Base-by-base conservation (phyloP, 2,797 vertebrate genomes). In the Glyptemys insculpta region DNA sequence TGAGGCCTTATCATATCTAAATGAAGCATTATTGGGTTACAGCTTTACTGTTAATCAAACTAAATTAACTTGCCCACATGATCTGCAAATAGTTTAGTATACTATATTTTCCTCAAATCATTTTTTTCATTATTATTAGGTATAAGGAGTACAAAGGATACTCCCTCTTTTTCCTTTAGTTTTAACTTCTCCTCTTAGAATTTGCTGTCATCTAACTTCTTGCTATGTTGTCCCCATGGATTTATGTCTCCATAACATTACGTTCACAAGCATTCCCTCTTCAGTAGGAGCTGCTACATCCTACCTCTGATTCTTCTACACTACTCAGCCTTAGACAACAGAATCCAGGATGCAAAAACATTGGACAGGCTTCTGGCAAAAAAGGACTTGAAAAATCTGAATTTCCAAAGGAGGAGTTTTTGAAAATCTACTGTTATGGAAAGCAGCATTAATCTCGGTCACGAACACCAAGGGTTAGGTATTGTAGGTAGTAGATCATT, bases 241-340 rank as follows among this genome's bases (percentile, higher is more conserved):
- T 15, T 91, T 86, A n/a, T 49, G 86, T 80, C 27, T 19, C 89
- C n/a, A 19, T 12, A 84, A 65, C 21, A 79, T 31, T 82, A 80
- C 2, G 86, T 49, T 37, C 76, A 83, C 65, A 34, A 93, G 91
- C 88, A 93, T 41, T 91, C 47, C 25, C 37, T 86, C 9, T 93
- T 90, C 92, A 79, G 49, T 50, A 81, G 62, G 25, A 4, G 21
- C 59, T 86, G 80, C 82, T 91, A 76, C 78, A 91, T 92, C 87
- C 91, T 86, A 87, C 53, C 21, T 79, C 37, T 93, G 59, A 83
- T 90, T n/a, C 94, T 94, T 95, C 86, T 85, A 50, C 44, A 53
- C 27, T 87, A 85, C 83, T 91, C 88, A 91, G 62, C 9, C 85
- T 72, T 12, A 79, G 84, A 94, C 85, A 94, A 41, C 27, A 54